Base-by-base conservation (phyloP, 1,140 invertebrate species). In the Pachypeltis micranthus region DNA sequence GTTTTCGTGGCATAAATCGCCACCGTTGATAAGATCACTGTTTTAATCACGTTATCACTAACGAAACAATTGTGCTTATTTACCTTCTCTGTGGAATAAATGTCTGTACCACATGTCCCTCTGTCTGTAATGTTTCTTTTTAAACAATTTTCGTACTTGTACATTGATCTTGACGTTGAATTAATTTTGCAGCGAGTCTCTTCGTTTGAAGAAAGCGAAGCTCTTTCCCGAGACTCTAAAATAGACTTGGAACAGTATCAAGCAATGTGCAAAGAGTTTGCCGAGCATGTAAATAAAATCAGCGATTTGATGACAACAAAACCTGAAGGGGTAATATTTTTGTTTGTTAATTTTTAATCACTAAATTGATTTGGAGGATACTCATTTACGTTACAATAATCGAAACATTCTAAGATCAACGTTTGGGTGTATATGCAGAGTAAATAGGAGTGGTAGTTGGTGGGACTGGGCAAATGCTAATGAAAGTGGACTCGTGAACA, bases 181-280 rank as follows among this genome's bases (percentile, higher is more conserved):
- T 60, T 21, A 16, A 63, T 62, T 51, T 77, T 76, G 4, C 65
- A 86, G 83, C 80, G 76, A 71, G 83, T 84, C 47, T 80, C 84
- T 54, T 77, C 79, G 63, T 82, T 79, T 67, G 89, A 91, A 75
- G 87, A 90, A 72, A 77, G 83, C 60, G 86, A 90, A 76, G 84
- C 86, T 31, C 73, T 80, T 31, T 71, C 76, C 47, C 73, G 86
- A 65, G 78, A 83, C 55, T 78, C 83, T 7, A 80, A 83, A 14
- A 78, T 80, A 68, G 88, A 90, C 78, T 79, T 83, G 1, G 70
- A 78, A 63, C 74, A 80, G n/a, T 90, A 86, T 69, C 79, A 83
- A 61, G 75, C 81, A 59, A 82, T 82, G 21, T 88, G 86, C 71
- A 76, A 83, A 67, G 79, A 83, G 63, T 83, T 90, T 34, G 74